These are phyloP conservation scores for Petrolisthes manimaculis DNA, from an alignment of 2,888 invertebrate species.

Conservation along the genomic window DNA sequence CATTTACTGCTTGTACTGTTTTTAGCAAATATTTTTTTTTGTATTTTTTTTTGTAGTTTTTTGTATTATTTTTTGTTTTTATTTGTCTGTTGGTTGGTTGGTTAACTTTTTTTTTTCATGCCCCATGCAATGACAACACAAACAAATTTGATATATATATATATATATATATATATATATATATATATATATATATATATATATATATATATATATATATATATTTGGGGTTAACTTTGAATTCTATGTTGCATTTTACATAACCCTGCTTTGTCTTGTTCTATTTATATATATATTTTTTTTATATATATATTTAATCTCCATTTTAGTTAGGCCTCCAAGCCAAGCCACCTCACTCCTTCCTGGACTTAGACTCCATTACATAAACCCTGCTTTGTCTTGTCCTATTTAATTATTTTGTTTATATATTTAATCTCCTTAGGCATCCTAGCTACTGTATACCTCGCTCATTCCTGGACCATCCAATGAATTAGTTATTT, in stretches of 20 bases:
- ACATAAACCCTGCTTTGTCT: conserved; percentile 35
- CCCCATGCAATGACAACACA: conserved; percentile 18
- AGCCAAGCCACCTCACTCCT: too few species aligned
- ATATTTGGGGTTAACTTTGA: too few species aligned
- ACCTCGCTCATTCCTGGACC: neutral
- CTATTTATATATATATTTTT: conserved; percentile 16
- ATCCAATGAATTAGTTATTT: neutral
- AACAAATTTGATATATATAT: too few species aligned
- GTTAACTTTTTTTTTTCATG: too few species aligned
- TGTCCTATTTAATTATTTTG: conserved; percentile 6
- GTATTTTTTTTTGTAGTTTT: too few species aligned
- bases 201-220: too few species aligned
- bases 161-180: too few species aligned
- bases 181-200: too few species aligned
- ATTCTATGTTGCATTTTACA: conserved; percentile 26
- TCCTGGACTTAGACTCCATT: conserved; percentile 20
- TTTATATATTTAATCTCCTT: neutral
- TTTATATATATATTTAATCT: too few species aligned
- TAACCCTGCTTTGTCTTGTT: conserved; percentile 29
- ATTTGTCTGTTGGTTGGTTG: too few species aligned
- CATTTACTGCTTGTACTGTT: conserved; percentile 55
- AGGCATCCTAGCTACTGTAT: neutral
- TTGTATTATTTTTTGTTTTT: too few species aligned
- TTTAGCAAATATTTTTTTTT: conserved; percentile 24
- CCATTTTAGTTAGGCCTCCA: too few species aligned